Conservation (phyloP, 2,113 vertebrate species). For the Platanista minor region DNA sequence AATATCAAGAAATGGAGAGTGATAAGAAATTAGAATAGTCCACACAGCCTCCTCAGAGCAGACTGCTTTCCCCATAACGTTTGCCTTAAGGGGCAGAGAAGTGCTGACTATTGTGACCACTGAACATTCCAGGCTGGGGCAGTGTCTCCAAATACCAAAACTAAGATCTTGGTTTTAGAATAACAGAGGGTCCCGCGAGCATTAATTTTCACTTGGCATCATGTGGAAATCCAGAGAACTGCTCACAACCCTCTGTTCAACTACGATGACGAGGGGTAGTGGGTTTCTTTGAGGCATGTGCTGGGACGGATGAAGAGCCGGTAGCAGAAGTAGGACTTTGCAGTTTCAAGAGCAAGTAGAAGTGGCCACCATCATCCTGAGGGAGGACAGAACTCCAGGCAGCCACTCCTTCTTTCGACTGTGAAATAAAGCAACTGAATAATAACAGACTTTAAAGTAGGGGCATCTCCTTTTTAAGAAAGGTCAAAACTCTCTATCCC, state of each 20-base stretch:
- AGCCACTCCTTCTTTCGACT: neutral
- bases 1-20: neutral
- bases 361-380: neutral
- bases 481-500: neutral
- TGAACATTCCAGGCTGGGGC: neutral
- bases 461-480: neutral
- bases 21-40: neutral
- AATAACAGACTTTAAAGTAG: neutral
- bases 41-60: neutral
- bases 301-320: neutral
- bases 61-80: neutral
- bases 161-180: constrained; percentile 37
- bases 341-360: neutral
- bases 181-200: constrained; percentile 12
- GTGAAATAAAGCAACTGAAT: neutral
- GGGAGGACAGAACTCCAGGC: neutral
- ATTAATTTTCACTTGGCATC: constrained; percentile 64
- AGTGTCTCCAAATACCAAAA: constrained; percentile 9
- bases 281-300: constrained; percentile 33
- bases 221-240: constrained; percentile 15
- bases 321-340: neutral
- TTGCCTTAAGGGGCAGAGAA: neutral
- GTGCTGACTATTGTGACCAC: neutral
- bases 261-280: constrained; percentile 48
- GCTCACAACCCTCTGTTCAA: constrained; percentile 50